Base-by-base conservation (phyloP, 2,888 invertebrate genomes). In the Leptopilina syphax region DNA sequence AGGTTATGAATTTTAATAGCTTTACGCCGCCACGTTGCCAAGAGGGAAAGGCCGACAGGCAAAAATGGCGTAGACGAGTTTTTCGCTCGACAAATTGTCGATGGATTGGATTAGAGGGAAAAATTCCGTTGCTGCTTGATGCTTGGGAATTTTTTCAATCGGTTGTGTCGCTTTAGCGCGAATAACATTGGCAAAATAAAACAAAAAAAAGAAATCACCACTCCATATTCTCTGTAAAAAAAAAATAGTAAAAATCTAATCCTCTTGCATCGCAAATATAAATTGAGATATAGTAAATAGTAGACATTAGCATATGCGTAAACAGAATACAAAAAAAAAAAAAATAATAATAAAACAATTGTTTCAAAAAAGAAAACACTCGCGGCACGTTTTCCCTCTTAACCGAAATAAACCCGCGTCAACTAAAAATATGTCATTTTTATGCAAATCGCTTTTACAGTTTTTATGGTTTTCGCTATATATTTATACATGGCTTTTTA, bases 1-100 rank as follows among this genome's bases (percentile, higher is more conserved):
- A 90, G 89, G 91, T 92, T 91, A 92, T 92, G 91, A 92, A 92
- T 92, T 92, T 92, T 91, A 91, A 92, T 91, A 91, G 91, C 91
- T 90, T 91, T 91, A 91, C 88, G 88, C 88, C 87, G 87, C 87
- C 80, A 83, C 83, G 83, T 82, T 83, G 87, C 84, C 86, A 86
- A 84, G 86, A 82, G 84, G 83, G 86, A 81, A 84, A 78, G 81
- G 67, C 78, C 82, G 80, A 76, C 73, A 82, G 84, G 82, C 87
- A 88, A 90, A 90, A 90, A 91, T 90, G 90, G 88, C 90, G 87
- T 76, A 83, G 88, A 88, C 87, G 89, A 86, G 81, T 89, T 90
- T 91, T 91, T 88, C 88, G 87, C 88, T 86, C 88, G 89, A 91
- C 91, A 91, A 91, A 91, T 90, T 91, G 91, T 89, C 91, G 90